Percentiles rank a stretch among this genome's conserved stretches.
Evolutionary conservation across 2,888 invertebrate genomes (phyloP).

Genomic region (Ophion ellenae): DNA sequence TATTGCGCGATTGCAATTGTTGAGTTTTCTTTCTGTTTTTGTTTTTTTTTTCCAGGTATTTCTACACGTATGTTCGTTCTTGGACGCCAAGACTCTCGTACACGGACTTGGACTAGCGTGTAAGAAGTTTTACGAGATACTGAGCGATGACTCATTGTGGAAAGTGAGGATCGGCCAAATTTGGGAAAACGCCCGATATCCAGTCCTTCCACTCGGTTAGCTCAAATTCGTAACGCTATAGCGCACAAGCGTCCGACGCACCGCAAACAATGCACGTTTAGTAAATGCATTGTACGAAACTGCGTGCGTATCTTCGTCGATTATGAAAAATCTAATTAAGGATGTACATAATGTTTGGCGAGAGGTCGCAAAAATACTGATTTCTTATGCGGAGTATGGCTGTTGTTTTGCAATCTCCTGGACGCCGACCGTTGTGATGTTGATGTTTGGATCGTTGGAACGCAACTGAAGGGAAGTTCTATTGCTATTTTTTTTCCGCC

Average conservation of each 20-base stretch:
- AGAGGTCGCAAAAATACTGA: not conserved
- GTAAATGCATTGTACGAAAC: constrained; percentile 74
- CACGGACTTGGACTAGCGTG: constrained; percentile 85
- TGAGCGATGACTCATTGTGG: constrained; percentile 86
- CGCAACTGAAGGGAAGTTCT: too few relatives aligned
- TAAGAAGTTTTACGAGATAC: constrained; percentile 85
- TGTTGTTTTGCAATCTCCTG: not conserved
- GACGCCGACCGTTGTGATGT: not conserved
- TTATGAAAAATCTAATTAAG: not conserved
- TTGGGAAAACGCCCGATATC: constrained; percentile 78
- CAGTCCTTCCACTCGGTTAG: constrained; percentile 80
- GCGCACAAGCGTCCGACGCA: constrained; percentile 65
- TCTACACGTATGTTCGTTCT: constrained; percentile 86
- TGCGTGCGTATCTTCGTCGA: not conserved
- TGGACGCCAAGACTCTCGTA: constrained; percentile 86
- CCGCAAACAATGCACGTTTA: constrained; percentile 71
- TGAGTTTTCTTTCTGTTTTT: constrained; percentile 3
- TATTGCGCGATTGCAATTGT: not conserved
- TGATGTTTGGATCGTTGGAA: too few relatives aligned
- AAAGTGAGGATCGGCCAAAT: constrained; percentile 82
- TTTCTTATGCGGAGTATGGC: not conserved
- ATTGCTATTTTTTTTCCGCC: too few relatives aligned
- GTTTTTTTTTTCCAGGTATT: constrained; percentile 84
- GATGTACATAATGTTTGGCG: not conserved
- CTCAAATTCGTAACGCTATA: constrained; percentile 71